Conservation (phyloP, 2,888 invertebrate genomes). For the Pollenia angustigena region DNA sequence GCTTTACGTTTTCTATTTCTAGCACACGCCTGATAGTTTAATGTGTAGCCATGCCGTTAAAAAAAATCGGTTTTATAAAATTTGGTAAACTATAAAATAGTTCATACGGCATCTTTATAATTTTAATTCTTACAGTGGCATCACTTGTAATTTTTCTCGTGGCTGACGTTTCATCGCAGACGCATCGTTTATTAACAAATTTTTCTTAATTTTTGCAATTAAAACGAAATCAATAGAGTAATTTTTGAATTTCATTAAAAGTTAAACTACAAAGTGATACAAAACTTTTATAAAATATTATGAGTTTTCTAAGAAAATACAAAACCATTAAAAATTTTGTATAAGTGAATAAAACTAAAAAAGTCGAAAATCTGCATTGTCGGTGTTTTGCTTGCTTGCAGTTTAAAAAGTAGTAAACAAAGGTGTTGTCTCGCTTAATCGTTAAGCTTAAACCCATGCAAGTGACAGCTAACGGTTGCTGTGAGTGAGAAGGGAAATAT, state of each 20-base stretch:
- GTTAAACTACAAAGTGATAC: background rate
- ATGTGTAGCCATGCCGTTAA: too few species aligned
- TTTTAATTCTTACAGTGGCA: constrained; percentile 30
- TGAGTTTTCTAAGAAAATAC: background rate
- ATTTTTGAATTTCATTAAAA: constrained; percentile 4
- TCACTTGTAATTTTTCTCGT: constrained; percentile 24
- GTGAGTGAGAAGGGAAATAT: constrained; percentile 36
- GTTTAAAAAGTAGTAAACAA: background rate
- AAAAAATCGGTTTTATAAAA: too few species aligned
- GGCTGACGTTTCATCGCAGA: constrained; percentile 46
- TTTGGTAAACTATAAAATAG: background rate
- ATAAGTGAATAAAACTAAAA: background rate
- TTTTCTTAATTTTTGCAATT: constrained; percentile 34
- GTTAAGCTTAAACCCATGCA: background rate
- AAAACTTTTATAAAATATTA: background rate
- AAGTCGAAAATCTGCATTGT: constrained; percentile 54
- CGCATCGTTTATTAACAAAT: constrained; percentile 19
- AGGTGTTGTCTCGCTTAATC: constrained; percentile 59
- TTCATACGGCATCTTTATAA: background rate
- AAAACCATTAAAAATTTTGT: background rate
- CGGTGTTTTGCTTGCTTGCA: constrained; percentile 60
- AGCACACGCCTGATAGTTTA: too few species aligned
- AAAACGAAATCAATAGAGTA: constrained; percentile 12
- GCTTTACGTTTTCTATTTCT: too few species aligned
- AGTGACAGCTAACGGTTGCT: constrained; percentile 42